Evolutionary conservation across 2,888 invertebrate species (phyloP).

Genomic region (Drosophila paramelanica): DNA sequence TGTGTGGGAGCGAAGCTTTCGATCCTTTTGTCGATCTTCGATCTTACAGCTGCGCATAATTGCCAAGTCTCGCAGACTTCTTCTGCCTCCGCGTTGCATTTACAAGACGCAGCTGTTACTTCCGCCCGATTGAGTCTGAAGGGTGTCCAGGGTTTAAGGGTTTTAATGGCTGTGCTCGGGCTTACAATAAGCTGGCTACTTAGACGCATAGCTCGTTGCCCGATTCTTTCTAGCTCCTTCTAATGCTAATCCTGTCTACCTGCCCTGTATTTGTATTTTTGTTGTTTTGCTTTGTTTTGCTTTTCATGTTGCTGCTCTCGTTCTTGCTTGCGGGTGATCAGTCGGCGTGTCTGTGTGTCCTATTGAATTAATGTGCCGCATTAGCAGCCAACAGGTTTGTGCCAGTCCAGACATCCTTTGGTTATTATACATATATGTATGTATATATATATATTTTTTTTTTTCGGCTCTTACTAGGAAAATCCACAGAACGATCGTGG

Average conservation of each 20-base stretch:
- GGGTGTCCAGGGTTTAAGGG: conserved; percentile 10
- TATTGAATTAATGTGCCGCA: conserved; percentile 73
- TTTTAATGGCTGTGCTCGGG: conserved; percentile 18
- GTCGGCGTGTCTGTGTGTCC: conserved; percentile 36
- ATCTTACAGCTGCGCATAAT: conserved; percentile 76
- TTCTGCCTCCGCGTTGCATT: conserved; percentile 38
- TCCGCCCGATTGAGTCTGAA: conserved; percentile 59
- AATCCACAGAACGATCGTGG: conserved; percentile 33
- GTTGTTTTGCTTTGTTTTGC: neutral
- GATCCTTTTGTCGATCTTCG: conserved; percentile 58
- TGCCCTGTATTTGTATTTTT: conserved; percentile 17
- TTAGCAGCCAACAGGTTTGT: conserved; percentile 69
- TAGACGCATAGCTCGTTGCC: conserved; percentile 34
- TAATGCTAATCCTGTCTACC: conserved; percentile 71
- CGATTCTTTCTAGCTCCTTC: conserved; percentile 49
- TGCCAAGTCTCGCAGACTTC: conserved; percentile 46
- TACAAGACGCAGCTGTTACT: conserved; percentile 75
- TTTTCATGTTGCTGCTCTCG: conserved; percentile 28
- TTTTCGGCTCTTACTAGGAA: conserved; percentile 26
- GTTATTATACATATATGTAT: too few relatives aligned
- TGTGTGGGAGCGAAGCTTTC: conserved; percentile 77
- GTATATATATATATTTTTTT: neutral
- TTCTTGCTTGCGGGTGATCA: conserved; percentile 47
- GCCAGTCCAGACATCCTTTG: conserved; percentile 41
- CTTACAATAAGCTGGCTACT: conserved; percentile 60